These are phyloP conservation scores for Vireo griseus DNA, from an alignment of 2,797 vertebrate species.

Conservation along the genomic window DNA sequence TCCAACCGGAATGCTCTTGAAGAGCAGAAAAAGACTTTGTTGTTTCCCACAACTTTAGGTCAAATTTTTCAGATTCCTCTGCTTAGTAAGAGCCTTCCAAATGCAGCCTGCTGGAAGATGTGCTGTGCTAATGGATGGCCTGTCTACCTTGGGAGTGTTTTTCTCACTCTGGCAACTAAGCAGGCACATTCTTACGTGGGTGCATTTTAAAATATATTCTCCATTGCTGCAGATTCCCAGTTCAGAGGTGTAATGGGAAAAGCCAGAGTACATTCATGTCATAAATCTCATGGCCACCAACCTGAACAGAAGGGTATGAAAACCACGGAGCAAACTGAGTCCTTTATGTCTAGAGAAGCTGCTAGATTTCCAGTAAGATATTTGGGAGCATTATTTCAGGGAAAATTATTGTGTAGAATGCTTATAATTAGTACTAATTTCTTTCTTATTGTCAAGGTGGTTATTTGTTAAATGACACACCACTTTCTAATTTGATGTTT, in stretches of 20 bases:
- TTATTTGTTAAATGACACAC: conserved; percentile 43
- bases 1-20: neutral
- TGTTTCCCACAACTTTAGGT: neutral
- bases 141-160: neutral
- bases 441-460: conserved; percentile 36
- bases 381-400: neutral
- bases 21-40: neutral
- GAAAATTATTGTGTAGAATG: neutral
- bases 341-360: neutral
- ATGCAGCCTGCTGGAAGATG: neutral
- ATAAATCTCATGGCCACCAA: neutral
- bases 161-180: neutral
- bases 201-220: neutral
- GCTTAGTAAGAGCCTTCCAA: neutral
- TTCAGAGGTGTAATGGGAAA: neutral
- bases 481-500: conserved; percentile 62
- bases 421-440: conserved; percentile 49
- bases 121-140: neutral
- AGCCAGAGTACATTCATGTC: accelerated
- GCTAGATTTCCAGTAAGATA: neutral
- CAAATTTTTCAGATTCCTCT: neutral
- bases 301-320: neutral
- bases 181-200: neutral
- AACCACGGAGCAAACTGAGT: neutral
- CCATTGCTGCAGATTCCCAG: neutral